Percentiles rank a stretch among this genome's conserved stretches.
phyloP scores from a whole-genome alignment of 2,888 invertebrate genomes.

The Galerucella pusilla region DNA sequence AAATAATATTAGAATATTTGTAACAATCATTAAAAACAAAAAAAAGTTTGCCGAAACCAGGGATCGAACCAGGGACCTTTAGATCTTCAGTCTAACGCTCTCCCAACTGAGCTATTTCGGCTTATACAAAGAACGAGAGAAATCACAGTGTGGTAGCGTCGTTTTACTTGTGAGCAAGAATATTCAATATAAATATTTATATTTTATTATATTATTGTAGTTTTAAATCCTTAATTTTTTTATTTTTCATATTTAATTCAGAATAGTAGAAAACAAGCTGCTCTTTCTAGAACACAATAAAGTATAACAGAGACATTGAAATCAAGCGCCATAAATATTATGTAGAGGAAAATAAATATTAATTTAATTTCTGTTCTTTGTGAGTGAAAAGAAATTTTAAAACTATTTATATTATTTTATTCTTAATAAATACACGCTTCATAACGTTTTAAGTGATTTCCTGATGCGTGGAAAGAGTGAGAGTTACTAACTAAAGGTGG shows the following conservation, averaged over 20 bases:
- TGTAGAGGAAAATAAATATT: neutral
- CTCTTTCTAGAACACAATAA: too few species aligned
- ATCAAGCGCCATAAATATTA: too few species aligned
- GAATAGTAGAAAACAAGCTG: too few species aligned
- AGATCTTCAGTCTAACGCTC: conserved; percentile 83
- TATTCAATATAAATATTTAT: too few species aligned
- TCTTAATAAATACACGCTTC: neutral
- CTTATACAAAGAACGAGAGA: conserved; percentile 69
- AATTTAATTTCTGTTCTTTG: neutral
- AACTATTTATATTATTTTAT: neutral
- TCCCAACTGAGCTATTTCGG: conserved; percentile 87
- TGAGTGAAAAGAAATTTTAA: neutral
- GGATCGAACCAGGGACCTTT: conserved; percentile 79
- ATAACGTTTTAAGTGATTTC: conserved; percentile 17
- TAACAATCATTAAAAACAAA: conserved; percentile 27
- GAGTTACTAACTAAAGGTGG: conserved; percentile 17
- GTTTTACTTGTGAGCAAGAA: neutral
- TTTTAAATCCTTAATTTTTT: too few species aligned
- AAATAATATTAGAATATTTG: too few species aligned
- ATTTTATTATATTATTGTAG: too few species aligned
- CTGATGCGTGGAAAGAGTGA: conserved; percentile 23
- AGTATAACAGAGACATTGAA: too few species aligned
- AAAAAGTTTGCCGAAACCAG: conserved; percentile 71
- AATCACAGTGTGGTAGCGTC: neutral
- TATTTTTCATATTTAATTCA: too few species aligned